phyloP scores from a whole-genome alignment of 2,888 invertebrate species.

The Romanomermis culicivorax region DNA sequence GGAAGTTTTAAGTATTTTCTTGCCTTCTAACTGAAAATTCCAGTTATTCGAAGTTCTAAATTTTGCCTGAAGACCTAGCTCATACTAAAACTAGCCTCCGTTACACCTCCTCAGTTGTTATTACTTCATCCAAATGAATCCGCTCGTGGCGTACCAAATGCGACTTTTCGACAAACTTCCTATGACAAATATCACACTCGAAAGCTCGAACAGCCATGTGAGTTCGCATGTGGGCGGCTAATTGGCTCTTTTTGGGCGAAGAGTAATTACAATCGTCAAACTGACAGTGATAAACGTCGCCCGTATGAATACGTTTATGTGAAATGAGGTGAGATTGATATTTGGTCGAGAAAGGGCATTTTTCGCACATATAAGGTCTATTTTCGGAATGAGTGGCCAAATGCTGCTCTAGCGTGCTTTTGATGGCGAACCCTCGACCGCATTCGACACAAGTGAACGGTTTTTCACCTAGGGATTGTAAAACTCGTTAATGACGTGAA shows the following conservation, averaged over 20 bases:
- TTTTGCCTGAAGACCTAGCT: too few relatives aligned
- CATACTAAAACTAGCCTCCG: too few relatives aligned
- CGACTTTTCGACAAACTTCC: constrained; percentile 45
- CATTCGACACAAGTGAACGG: constrained; percentile 38
- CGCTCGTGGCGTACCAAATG: constrained; percentile 45
- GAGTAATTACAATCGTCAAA: constrained; percentile 42
- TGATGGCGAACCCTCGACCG: constrained; percentile 38
- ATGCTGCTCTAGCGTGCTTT: constrained; percentile 41
- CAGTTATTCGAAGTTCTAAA: too few relatives aligned
- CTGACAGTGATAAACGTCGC: constrained; percentile 43
- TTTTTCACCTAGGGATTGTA: constrained; percentile 33
- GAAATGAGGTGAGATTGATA: constrained; percentile 44
- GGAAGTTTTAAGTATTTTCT: too few relatives aligned
- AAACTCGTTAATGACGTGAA: background rate
- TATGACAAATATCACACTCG: constrained; percentile 40
- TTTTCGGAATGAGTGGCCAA: constrained; percentile 37
- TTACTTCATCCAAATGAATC: constrained; percentile 36
- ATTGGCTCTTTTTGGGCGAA: constrained; percentile 43
- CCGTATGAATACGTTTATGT: constrained; percentile 44
- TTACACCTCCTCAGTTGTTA: too few relatives aligned
- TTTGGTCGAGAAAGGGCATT: constrained; percentile 46
- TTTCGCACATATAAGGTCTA: constrained; percentile 42
- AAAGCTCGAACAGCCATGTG: constrained; percentile 37
- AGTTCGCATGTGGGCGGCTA: constrained; percentile 43
- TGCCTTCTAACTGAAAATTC: too few relatives aligned